These are phyloP conservation scores for Saccostrea cuccullata DNA, from an alignment of 1,140 invertebrate species.

Conservation along the genomic window DNA sequence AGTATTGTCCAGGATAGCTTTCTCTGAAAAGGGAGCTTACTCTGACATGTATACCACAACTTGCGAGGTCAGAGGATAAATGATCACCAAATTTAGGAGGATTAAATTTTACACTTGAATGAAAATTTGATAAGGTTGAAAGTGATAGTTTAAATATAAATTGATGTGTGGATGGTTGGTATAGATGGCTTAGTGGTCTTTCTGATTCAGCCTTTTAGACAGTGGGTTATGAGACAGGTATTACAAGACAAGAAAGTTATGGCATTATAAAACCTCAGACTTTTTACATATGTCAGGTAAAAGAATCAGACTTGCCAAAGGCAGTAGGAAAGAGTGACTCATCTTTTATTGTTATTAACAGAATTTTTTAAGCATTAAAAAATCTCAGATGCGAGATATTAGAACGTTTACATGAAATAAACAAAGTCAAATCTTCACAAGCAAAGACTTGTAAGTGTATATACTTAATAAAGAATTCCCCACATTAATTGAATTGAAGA, in stretches of 20 bases:
- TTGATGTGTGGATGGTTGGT: no score
- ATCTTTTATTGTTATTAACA: conserved; percentile 15
- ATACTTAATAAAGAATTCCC: conserved; percentile 3
- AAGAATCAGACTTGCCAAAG: conserved; percentile 6
- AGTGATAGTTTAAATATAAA: no score
- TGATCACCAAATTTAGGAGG: no score
- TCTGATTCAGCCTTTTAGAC: no score
- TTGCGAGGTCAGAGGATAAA: neutral
- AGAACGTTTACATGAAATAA: neutral
- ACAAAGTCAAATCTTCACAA: conserved; percentile 14
- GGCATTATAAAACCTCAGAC: neutral
- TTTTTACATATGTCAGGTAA: neutral
- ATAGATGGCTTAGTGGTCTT: no score
- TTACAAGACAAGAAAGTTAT: no score
- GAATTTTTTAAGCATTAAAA: conserved; percentile 19
- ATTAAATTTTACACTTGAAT: no score
- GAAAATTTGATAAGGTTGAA: no score
- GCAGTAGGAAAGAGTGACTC: neutral
- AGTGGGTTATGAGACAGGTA: no score
- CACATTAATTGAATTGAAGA: conserved; percentile 19
- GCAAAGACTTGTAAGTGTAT: neutral
- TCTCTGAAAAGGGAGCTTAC: conserved; percentile 2
- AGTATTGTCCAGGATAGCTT: neutral
- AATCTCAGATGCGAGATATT: neutral
- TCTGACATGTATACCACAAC: neutral